These are phyloP conservation scores for Crotalus tigris DNA, from an alignment of 2,113 vertebrate species.

Conservation along the genomic window DNA sequence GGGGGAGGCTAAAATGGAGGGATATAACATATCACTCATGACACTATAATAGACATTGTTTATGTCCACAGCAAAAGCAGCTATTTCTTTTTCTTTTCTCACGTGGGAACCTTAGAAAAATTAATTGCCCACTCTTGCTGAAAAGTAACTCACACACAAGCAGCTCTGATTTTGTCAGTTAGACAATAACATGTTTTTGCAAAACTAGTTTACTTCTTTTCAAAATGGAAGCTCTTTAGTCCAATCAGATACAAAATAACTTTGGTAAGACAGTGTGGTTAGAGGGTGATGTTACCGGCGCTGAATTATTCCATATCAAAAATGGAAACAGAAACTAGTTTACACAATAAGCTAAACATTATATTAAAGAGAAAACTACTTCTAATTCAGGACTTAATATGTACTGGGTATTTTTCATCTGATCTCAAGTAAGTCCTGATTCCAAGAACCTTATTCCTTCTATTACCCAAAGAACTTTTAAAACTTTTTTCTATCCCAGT, in stretches of 20 bases:
- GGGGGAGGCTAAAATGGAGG: background rate
- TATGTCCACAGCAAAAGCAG: constrained; percentile 77
- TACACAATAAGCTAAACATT: background rate
- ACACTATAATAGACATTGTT: constrained; percentile 59
- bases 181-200: constrained; percentile 48
- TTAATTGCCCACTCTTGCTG: too few species aligned
- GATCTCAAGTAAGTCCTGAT: background rate
- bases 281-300: too few species aligned
- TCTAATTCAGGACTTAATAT: too few species aligned
- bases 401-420: background rate
- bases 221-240: constrained; percentile 21
- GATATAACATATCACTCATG: constrained; percentile 12
- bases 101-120: too few species aligned
- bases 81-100: constrained; percentile 82
- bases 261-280: background rate
- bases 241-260: background rate
- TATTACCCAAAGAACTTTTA: background rate
- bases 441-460: background rate
- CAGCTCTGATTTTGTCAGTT: constrained; percentile 53
- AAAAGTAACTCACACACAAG: background rate
- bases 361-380: background rate
- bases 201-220: background rate
- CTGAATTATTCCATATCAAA: background rate
- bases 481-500: background rate
- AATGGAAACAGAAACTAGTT: background rate